Evolutionary conservation across 2,888 invertebrate genomes (phyloP), one percentile per base, ranked within the genome.

Genomic region (Callosobruchus maculatus): DNA sequence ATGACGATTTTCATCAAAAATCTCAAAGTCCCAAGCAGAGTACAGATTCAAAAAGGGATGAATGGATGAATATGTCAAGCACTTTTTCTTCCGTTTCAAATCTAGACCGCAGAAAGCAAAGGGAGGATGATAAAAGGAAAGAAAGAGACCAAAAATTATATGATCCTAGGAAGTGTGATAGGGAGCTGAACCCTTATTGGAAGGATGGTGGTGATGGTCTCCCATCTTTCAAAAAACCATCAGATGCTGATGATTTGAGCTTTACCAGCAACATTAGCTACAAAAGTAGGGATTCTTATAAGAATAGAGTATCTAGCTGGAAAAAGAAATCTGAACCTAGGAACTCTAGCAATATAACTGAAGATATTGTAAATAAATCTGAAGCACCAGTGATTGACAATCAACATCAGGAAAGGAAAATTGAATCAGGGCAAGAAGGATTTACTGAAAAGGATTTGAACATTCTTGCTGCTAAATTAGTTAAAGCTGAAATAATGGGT

Each of bases 401-500:
- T 9, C 2, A 67, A 67, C n/a, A 67, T 5, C 20, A 73, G 22
- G 70, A 75, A 68, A 73, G 72, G 73, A 5, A 49, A 49, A 49
- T 49, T 49, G 30, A 20, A 20, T 22, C 21, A 18, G 70, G 77
- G 75, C n/a, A 76, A 71, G 68, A 30, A 22, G 74, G 75, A 70
- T 75, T 74, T 21, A 73, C 92, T 70, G 93, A 95, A 86, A 92
- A 93, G 79, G 95, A 98, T 86, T 92, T 97, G 90, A 99, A 99
- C 87, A 92, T 93, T 81, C 86, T 99, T 68, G 96, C 93, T 68
- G 97, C 98, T 0, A 96, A 94, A 88, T 91, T 97, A 77, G 89
- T 99, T 0, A 97, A 97, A 88, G 98, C 98, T 20, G 97, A 99
- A 90, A 92, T 99, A 81, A 91, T 97, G 90, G 98, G 97, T 21